Base-by-base conservation (phyloP, 2,888 invertebrate genomes). In the Nipponacmea schrenckii region DNA sequence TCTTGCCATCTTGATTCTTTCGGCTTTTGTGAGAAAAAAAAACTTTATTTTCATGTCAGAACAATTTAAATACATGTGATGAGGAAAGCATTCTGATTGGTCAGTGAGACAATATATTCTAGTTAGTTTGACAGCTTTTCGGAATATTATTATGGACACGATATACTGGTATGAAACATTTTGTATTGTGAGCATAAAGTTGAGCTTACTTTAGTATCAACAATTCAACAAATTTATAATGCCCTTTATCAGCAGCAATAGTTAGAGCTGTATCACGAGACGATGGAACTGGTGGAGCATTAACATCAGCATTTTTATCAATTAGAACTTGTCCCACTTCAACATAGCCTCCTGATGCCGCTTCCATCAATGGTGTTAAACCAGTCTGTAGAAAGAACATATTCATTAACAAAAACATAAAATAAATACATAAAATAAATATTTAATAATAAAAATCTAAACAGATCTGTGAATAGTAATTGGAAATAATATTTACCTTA, bases 211-310 rank as follows among this genome's bases (percentile, higher is more conserved):
- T 81, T 20, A 86, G 83, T 39, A 92, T 81, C 15, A 92, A 86
- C 66, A 92, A 86, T 72, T 91, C 90, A 4, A 92, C 92, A 86
- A 92, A 92, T 80, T 97, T 93, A 86, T 94, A 94, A 90, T 99
- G 98, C 0, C 99, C 99, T 90, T 99, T 99, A 89, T 99, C 99
- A n/a, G 98, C 98, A 76, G 98, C 98, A 84, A 99, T 99, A 75
- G 99, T 99, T 68, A 99, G 92, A 27, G 99, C 98, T 8, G 99
- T 99, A 90, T 99, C 99, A 69, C 98, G 91, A 4, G 97, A 97
- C 24, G 97, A 96, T 24, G 98, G 98, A 77, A 99, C 98, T 44
- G 98, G 98, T 24, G 97, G 94, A 48, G 98, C 98, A 91, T 99
- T 99, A 0, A 98, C 98, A 90, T 99, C 99, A 3, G 99, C 99